phyloP scores from a whole-genome alignment of 1,140 invertebrate genomes.

The Ceratina japonica region DNA sequence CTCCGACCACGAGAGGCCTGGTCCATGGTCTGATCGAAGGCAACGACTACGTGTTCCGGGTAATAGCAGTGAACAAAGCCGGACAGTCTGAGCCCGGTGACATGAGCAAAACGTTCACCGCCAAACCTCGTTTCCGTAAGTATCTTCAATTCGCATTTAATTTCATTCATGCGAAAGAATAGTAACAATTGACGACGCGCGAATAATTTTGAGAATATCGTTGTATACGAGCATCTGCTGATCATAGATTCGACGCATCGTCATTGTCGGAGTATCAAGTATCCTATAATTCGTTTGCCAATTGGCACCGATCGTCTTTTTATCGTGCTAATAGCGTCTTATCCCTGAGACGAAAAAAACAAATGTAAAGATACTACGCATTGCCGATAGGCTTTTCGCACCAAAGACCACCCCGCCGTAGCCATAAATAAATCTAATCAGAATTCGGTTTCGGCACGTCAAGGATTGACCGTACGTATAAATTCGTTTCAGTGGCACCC shows the following conservation, averaged over 20 bases:
- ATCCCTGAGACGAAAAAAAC: conserved; percentile 32
- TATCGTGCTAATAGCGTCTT: not conserved
- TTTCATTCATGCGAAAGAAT: too few species aligned
- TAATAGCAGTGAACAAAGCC: conserved; percentile 96
- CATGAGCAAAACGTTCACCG: conserved; percentile 92
- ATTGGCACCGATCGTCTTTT: not conserved
- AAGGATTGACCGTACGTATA: conserved; percentile 7
- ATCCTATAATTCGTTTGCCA: not conserved
- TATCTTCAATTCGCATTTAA: conserved; percentile 46
- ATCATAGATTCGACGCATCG: too few species aligned
- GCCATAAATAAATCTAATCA: conserved; percentile 21
- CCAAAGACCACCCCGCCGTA: not conserved
- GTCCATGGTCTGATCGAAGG: conserved; percentile 96
- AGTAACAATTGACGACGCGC: too few species aligned
- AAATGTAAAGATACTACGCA: not conserved
- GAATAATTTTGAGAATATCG: too few species aligned
- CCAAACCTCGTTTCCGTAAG: conserved; percentile 93
- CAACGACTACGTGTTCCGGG: conserved; percentile 99
- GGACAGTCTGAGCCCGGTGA: conserved; percentile 94
- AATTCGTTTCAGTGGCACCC: conserved; percentile 86
- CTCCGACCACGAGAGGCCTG: conserved; percentile 85
- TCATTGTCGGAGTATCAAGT: not conserved
- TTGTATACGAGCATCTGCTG: too few species aligned
- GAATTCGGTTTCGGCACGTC: conserved; percentile 42
- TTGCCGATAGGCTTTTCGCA: not conserved